Conservation (phyloP, 2,888 invertebrate species). For the Xestia rhomboidea region DNA sequence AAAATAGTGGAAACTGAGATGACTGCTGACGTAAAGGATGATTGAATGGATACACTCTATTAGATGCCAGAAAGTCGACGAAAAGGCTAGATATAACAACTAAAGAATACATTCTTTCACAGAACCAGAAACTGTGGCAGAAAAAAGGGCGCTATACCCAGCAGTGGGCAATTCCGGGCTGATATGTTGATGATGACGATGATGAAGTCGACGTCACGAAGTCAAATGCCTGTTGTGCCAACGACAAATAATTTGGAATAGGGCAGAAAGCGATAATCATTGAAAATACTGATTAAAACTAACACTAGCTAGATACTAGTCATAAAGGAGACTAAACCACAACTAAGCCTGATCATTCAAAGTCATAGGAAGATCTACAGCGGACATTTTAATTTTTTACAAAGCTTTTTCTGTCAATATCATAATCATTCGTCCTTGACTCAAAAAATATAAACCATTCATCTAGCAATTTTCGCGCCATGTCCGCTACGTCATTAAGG, state of each 20-base stretch:
- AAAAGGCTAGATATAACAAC: no score
- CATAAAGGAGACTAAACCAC: neutral
- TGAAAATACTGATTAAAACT: no score
- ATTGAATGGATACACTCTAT: neutral
- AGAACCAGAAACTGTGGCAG: no score
- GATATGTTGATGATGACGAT: no score
- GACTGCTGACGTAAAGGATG: neutral
- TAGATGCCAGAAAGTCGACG: neutral
- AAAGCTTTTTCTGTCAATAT: constrained; percentile 38
- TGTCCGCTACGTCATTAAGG: constrained; percentile 33
- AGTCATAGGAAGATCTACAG: neutral
- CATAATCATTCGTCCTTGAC: constrained; percentile 27
- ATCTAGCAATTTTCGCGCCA: constrained; percentile 22
- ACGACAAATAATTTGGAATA: neutral
- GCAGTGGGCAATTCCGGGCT: no score
- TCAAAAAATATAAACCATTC: constrained; percentile 38
- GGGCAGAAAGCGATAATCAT: no score
- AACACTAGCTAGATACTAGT: neutral
- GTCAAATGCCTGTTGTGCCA: neutral
- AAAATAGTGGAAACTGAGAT: neutral
- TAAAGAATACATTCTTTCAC: no score
- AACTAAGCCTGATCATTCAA: neutral
- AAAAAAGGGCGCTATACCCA: no score
- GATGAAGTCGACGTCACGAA: neutral
- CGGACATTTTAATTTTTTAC: constrained; percentile 29